Base-by-base conservation (phyloP, 1,140 invertebrate genomes). In the Drosophila pallidifrons region DNA sequence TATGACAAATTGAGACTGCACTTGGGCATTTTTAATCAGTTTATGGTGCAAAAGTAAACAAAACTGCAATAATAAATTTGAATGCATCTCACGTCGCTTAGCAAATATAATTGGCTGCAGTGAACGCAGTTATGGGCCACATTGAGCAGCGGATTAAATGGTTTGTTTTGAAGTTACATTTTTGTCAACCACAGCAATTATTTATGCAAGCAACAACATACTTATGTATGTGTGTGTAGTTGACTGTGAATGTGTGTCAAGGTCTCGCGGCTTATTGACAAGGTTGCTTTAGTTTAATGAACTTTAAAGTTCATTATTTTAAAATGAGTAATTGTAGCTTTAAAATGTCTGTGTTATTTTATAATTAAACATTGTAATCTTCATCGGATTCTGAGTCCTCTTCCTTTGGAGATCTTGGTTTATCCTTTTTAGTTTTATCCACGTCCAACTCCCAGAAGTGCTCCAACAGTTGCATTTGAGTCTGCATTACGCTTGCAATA, bases 391-490 rank as follows among this genome's bases (percentile, higher is more conserved):
- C 16, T 25, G 20, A 25, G 20, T 25, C 20, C 3, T 3, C 20
- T 25, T 25, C 3, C 20, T 25, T 25, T 0, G 20, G 20, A 3
- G 20, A 25, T 25, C 20, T 25, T 25, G 20, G 20, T 25, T 25
- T 25, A 25, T 25, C 20, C 20, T 25, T 4, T 25, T 25, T 25
- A 25, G 20, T 4, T 25, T 25, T 25, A 25, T 25, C 20, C 20
- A 25, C 20, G 3, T 25, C 20, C 20, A 25, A 25, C 20, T 25
- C 5, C 2, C 43, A 41, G 25, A 76, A 4, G 0, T 74, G 58
- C 6, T 87, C 72, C 5, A 82, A 38, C 1, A 82, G 7, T 1
- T 79, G 59, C 2, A 87, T 32, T 66, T 86, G 82, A 0, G 71
- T 38, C 1, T 49, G 25, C 25, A 87, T 35, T 3, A 86, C 55